Evolutionary conservation across 2,888 invertebrate genomes (phyloP).

Genomic region (Tenthredo scrophulariae): DNA sequence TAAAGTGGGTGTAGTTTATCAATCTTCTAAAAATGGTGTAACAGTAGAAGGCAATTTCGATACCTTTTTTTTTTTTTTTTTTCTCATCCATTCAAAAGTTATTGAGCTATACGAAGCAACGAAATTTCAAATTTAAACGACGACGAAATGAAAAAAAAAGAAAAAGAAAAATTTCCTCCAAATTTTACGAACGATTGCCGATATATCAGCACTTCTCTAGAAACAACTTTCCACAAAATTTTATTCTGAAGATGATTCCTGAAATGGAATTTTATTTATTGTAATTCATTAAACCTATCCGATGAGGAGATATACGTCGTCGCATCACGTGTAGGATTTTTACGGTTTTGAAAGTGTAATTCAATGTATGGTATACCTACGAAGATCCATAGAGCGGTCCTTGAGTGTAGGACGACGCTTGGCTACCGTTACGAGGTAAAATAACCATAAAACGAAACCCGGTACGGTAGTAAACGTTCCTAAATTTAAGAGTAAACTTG

Average conservation of each 20-base stretch:
- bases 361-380: background rate
- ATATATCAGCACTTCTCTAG: too few relatives aligned
- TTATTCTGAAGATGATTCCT: background rate
- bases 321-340: constrained; percentile 7
- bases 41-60: too few relatives aligned
- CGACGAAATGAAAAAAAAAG: too few relatives aligned
- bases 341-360: background rate
- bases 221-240: background rate
- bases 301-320: background rate
- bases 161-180: too few relatives aligned
- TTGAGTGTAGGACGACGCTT: constrained; percentile 20
- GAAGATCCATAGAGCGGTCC: background rate
- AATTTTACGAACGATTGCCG: too few relatives aligned
- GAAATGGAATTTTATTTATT: background rate
- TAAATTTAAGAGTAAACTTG: constrained; percentile 3
- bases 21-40: too few relatives aligned
- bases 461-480: constrained; percentile 26
- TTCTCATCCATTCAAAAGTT: too few relatives aligned
- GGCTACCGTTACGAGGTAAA: constrained; percentile 46
- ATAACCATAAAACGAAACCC: constrained; percentile 47
- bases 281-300: background rate
- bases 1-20: too few relatives aligned
- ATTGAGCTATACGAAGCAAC: too few relatives aligned
- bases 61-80: too few relatives aligned
- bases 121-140: too few relatives aligned